Evolutionary conservation across 1,140 invertebrate genomes (phyloP).

Genomic region (Ladona fulva): DNA sequence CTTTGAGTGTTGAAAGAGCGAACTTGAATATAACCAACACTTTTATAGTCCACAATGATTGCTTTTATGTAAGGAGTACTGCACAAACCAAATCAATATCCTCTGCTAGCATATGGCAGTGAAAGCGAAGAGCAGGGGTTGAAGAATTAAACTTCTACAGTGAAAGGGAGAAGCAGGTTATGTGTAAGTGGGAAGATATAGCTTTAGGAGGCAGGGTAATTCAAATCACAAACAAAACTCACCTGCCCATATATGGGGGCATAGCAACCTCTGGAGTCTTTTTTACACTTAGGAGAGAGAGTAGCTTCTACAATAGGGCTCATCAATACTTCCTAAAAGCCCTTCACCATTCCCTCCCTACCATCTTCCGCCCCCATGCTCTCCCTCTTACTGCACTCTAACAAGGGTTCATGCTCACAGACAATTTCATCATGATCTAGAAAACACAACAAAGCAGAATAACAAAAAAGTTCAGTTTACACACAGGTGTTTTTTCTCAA

Average conservation of each 20-base stretch:
- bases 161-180: not conserved
- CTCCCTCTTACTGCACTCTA: not conserved
- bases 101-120: too few relatives aligned
- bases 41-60: too few relatives aligned
- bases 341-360: not conserved
- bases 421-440: conserved; percentile 15
- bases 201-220: not conserved
- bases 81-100: too few relatives aligned
- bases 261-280: not conserved
- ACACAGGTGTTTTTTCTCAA: not conserved
- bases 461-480: conserved; percentile 12
- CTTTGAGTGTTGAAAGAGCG: too few relatives aligned
- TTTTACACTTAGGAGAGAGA: conserved; percentile 5
- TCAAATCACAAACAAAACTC: conserved; percentile 7
- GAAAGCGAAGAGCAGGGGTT: too few relatives aligned
- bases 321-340: not conserved
- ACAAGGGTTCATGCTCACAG: conserved; percentile 18
- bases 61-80: too few relatives aligned
- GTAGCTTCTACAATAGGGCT: not conserved
- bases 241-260: not conserved
- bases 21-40: too few relatives aligned
- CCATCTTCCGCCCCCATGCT: not conserved
- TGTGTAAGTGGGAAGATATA: not conserved
- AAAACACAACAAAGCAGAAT: conserved; percentile 13
- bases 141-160: too few relatives aligned